Conservation (phyloP, 2,797 vertebrate species). For the Schizothorax lantsangensis region DNA sequence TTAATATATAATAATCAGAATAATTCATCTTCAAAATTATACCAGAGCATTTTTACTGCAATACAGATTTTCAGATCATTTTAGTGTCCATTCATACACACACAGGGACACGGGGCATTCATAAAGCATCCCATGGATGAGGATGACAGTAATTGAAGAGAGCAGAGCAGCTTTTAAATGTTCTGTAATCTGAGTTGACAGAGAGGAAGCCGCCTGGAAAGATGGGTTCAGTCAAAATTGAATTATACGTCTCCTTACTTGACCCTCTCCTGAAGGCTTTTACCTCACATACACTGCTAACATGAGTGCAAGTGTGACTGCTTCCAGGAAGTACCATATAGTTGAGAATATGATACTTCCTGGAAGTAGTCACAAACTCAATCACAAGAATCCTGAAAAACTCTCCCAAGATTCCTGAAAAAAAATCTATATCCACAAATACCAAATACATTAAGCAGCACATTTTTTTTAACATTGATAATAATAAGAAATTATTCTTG, state of each 20-base stretch:
- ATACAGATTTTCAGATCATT: constrained; percentile 5
- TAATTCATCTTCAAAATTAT: neutral
- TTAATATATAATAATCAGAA: neutral
- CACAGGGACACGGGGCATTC: neutral
- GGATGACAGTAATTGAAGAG: constrained; percentile 42
- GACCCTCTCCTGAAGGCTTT: constrained; percentile 24
- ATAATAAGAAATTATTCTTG: neutral
- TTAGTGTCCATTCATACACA: constrained; percentile 1
- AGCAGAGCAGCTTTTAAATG: constrained; percentile 41
- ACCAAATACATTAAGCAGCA: neutral
- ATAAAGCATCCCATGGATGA: constrained; percentile 21
- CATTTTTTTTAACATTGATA: neutral
- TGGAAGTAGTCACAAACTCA: too few relatives aligned
- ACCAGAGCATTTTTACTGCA: neutral
- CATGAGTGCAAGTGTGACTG: neutral
- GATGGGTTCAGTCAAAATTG: constrained; percentile 32
- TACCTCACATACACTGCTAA: constrained; percentile 15
- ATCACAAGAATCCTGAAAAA: neutral
- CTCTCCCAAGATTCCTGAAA: neutral
- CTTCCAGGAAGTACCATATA: neutral
- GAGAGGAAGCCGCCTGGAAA: constrained; percentile 17
- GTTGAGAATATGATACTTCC: too few relatives aligned
- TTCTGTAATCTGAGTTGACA: constrained; percentile 46
- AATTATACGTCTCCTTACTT: constrained; percentile 31
- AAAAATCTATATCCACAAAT: neutral